These are phyloP conservation scores for Allophyes oxyacanthae DNA, from an alignment of 2,888 invertebrate species.

Conservation along the genomic window DNA sequence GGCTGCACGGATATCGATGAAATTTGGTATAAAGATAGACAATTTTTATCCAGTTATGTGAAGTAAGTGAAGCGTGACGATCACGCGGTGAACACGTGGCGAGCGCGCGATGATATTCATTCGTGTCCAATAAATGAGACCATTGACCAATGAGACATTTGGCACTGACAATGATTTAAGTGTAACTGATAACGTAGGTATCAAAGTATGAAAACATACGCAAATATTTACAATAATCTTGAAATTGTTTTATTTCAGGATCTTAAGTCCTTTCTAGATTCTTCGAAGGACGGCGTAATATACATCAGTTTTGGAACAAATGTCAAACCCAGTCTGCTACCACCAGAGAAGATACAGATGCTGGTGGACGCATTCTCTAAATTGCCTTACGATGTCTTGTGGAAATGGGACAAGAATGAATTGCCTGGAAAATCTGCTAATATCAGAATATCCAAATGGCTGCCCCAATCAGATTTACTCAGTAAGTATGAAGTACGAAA, in stretches of 20 bases:
- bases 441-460: slow-evolving; percentile 79
- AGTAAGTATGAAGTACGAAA: slow-evolving; percentile 35
- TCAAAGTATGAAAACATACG: too few species aligned
- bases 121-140: too few species aligned
- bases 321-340: slow-evolving; percentile 67
- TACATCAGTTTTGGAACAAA: slow-evolving; percentile 83
- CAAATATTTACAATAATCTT: too few species aligned
- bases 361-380: slow-evolving; percentile 73
- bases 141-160: too few species aligned
- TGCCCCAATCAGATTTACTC: slow-evolving; percentile 72
- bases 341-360: slow-evolving; percentile 64
- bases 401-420: slow-evolving; percentile 80
- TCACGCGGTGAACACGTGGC: too few species aligned
- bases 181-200: too few species aligned
- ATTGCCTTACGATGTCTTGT: slow-evolving; percentile 79
- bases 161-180: too few species aligned
- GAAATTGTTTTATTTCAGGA: slow-evolving; percentile 59
- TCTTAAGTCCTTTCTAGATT: slow-evolving; percentile 71
- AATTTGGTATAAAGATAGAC: too few species aligned
- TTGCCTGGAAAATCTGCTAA: slow-evolving; percentile 72
- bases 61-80: too few species aligned
- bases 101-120: too few species aligned
- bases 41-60: too few species aligned
- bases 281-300: slow-evolving; percentile 78
- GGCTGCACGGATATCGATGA: too few species aligned